phyloP scores from a whole-genome alignment of 1,140 invertebrate species.

The Rhyacophila brunnea region DNA sequence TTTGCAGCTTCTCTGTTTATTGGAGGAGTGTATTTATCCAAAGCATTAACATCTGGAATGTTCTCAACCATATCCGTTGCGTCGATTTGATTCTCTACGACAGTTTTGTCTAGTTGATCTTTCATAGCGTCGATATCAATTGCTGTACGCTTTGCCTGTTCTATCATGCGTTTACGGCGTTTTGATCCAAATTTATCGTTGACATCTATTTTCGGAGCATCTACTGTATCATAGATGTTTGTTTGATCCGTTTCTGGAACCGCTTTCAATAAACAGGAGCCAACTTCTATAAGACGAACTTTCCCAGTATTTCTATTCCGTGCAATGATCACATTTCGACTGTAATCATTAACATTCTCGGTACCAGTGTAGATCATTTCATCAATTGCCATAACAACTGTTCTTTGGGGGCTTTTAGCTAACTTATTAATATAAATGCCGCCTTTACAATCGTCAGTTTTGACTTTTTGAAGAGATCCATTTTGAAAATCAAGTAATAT shows the following conservation, averaged over 20 bases:
- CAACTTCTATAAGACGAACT: slow-evolving; percentile 30
- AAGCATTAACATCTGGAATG: not conserved
- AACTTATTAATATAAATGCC: slow-evolving; percentile 8
- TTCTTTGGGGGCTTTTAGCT: not conserved
- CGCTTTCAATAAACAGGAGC: slow-evolving; percentile 16
- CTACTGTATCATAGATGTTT: not conserved
- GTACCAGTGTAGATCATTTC: slow-evolving; percentile 17
- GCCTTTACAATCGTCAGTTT: not conserved
- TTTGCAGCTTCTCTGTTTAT: slow-evolving; percentile 44
- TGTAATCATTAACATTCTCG: slow-evolving; percentile 7
- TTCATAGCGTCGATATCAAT: slow-evolving; percentile 44
- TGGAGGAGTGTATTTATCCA: slow-evolving; percentile 33
- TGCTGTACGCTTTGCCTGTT: slow-evolving; percentile 46
- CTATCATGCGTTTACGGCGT: slow-evolving; percentile 43
- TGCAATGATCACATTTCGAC: slow-evolving; percentile 19
- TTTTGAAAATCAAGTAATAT: slow-evolving; percentile 15
- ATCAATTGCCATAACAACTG: slow-evolving; percentile 6
- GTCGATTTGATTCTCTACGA: slow-evolving; percentile 26
- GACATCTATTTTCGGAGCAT: slow-evolving; percentile 24
- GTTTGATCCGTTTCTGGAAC: slow-evolving; percentile 7
- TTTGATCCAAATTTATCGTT: slow-evolving; percentile 53
- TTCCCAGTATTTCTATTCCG: slow-evolving; percentile 25
- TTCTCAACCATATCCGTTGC: slow-evolving; percentile 10
- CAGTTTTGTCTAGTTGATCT: slow-evolving; percentile 45
- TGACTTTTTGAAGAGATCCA: slow-evolving; percentile 5